Evolutionary conservation across 2,797 vertebrate species (phyloP).

Genomic region (Parambassis ranga): DNA sequence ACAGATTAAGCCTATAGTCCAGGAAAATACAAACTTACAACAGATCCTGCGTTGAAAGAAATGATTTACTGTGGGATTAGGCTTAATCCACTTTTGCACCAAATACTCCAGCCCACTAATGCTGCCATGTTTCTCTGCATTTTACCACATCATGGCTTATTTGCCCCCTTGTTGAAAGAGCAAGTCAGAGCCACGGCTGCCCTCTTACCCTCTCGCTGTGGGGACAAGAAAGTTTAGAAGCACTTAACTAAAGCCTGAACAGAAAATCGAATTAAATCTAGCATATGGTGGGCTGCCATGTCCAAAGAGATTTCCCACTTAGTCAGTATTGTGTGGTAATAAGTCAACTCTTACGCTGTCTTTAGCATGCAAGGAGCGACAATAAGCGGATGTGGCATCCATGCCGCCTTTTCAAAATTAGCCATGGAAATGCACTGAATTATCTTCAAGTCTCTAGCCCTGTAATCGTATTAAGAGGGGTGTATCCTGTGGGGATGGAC

Average conservation of each 20-base stretch:
- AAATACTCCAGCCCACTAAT: conserved; percentile 50
- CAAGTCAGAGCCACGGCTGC: conserved; percentile 60
- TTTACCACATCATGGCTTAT: conserved; percentile 53
- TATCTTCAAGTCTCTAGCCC: conserved; percentile 75
- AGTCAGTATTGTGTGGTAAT: conserved; percentile 77
- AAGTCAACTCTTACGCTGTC: conserved; percentile 71
- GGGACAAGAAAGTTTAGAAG: conserved; percentile 71
- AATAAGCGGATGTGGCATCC: conserved; percentile 76
- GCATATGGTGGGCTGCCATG: conserved; percentile 71
- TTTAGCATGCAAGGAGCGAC: conserved; percentile 55
- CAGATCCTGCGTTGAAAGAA: conserved; percentile 62
- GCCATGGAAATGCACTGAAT: conserved; percentile 72
- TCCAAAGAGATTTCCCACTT: conserved; percentile 78
- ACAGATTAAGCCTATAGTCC: conserved; percentile 41
- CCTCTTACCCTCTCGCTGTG: conserved; percentile 52
- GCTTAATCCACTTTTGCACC: conserved; percentile 72
- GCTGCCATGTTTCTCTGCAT: conserved; percentile 42
- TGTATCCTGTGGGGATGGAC: conserved; percentile 62
- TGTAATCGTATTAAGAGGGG: conserved; percentile 78
- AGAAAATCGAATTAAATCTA: conserved; percentile 81
- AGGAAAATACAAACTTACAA: conserved; percentile 51
- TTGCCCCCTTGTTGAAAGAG: conserved; percentile 54
- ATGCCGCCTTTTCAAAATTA: conserved; percentile 67
- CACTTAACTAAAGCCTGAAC: conserved; percentile 65
- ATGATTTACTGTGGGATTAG: conserved; percentile 65